Base-by-base conservation (phyloP, 2,797 vertebrate species). In the Poeciliopsis paucimaculata region DNA sequence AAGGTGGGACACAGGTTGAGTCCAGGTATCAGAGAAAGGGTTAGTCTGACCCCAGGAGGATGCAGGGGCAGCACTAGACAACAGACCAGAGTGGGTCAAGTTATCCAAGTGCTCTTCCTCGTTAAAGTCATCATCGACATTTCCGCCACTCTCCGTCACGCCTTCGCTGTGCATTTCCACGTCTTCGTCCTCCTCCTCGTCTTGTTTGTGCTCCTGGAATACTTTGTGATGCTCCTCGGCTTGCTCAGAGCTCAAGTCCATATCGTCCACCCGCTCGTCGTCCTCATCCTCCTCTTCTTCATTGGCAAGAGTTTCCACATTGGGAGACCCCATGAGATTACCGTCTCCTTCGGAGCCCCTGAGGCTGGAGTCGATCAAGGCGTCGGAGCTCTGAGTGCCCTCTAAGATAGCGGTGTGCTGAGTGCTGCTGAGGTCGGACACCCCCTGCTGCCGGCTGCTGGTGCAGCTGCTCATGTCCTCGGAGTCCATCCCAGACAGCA, bases 251-350 rank as follows among this genome's bases (percentile, higher is more conserved):
- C 91, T 95, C 77, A 94, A 78, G 77, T 95, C 93, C 90, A 95
- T 95, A 5, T 94, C 89, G 2, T 92, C 91, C 74, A 93, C 88
- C 2, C 90, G 87, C 72, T 93, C 93, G 0, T 94, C 90, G 0
- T 96, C 90, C 0, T 95, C 94, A 0, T 95, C 95, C 1, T 95
- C 95, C 1, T 95, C 95, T 34, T 95, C 95, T 80, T 96, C 95
- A 16, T 95, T 95, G 57, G 95, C 95, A 15, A 95, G 68, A 11
- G 94, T 94, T 83, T 95, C 94, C 28, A 96, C 93, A 6, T 95
- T 95, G 47, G 96, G 95, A 23, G 95, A 96, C 6, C 94, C 89
- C 88, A 94, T 94, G 55, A 95, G 91, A 10, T 93, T 93, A 0
- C 89, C 77, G 2, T 95, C 94, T 34, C 94, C 94, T 77, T 95